Conservation (phyloP, 2,113 vertebrate species). For the Glaucidium brasilianum region DNA sequence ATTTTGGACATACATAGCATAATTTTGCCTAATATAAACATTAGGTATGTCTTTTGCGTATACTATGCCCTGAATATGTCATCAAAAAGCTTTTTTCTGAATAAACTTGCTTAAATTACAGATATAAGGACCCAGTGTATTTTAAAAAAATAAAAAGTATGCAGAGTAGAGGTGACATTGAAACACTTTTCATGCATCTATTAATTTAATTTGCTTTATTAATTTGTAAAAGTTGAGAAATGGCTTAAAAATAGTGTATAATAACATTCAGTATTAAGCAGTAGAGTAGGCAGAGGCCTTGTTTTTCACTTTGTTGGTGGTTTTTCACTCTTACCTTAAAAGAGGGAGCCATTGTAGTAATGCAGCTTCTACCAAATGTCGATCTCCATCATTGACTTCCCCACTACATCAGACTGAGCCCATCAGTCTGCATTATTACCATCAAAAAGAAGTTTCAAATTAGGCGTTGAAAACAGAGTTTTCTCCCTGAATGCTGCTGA, state of each 20-base stretch:
- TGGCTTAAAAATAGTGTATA: background rate
- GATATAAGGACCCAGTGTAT: background rate
- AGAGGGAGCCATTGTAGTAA: background rate
- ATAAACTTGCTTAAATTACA: conserved; percentile 7
- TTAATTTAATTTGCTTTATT: background rate
- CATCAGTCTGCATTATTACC: background rate
- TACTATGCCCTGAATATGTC: background rate
- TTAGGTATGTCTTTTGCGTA: background rate
- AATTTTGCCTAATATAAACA: conserved; percentile 1
- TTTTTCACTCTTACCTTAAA: background rate
- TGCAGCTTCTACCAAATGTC: background rate
- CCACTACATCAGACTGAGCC: background rate
- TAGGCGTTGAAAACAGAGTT: background rate
- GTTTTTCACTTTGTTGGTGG: background rate
- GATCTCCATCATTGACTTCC: background rate
- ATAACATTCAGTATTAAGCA: background rate
- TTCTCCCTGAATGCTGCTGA: background rate
- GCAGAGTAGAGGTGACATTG: background rate
- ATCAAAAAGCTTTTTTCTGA: background rate
- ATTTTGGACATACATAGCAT: background rate
- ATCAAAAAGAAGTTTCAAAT: background rate
- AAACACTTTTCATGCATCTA: background rate
- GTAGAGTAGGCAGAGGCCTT: background rate
- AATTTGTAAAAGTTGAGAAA: background rate
- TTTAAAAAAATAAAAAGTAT: background rate